Evolutionary conservation across 2,113 vertebrate species (phyloP).

Genomic region (Lynx canadensis): DNA sequence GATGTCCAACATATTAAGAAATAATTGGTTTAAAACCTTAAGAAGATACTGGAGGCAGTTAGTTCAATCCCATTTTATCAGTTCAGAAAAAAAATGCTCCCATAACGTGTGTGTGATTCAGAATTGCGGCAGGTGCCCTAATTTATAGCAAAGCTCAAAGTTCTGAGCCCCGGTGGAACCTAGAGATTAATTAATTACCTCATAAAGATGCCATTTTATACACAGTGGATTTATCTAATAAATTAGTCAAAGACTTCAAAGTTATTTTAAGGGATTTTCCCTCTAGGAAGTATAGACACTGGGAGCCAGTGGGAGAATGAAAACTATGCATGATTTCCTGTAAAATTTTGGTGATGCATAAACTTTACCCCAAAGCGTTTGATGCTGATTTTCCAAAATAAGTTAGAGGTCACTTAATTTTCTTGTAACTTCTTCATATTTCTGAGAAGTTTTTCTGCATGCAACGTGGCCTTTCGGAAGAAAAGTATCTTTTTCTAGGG

Average conservation of each 20-base stretch:
- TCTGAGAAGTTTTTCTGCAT: background rate
- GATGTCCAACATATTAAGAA: background rate
- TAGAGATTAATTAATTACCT: background rate
- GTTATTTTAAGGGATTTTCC: background rate
- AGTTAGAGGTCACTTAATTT: background rate
- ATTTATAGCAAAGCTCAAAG: conserved; percentile 1
- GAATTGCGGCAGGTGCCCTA: background rate
- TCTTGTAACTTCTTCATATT: background rate
- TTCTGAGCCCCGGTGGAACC: background rate
- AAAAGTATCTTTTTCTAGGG: background rate
- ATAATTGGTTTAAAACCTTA: background rate
- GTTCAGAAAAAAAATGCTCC: background rate
- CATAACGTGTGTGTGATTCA: background rate
- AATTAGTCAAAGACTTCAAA: conserved; percentile 28
- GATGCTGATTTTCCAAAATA: background rate
- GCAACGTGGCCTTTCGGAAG: background rate
- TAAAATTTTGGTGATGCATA: background rate
- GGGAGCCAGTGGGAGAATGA: background rate
- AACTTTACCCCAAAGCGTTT: background rate
- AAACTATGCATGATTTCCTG: background rate
- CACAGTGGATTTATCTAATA: background rate
- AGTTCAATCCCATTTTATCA: background rate
- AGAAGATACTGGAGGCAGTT: background rate
- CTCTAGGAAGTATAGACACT: background rate
- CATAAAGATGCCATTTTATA: background rate